Conservation (phyloP, 2,888 invertebrate genomes). For the Hydrotaea diabolus region DNA sequence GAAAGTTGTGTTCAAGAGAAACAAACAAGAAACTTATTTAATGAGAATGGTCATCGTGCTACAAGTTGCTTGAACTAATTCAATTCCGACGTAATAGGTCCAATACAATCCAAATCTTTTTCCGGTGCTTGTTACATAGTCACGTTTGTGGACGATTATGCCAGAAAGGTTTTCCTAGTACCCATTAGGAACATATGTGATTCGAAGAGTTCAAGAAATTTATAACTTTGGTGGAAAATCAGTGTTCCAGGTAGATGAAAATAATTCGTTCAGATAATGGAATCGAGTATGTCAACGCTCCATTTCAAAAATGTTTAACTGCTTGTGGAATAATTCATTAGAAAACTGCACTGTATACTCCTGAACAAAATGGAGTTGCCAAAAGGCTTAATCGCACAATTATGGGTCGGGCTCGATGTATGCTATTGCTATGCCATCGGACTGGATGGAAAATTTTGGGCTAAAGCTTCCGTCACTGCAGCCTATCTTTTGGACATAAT, state of each 20-base stretch:
- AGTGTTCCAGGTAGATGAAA: slow-evolving; percentile 59
- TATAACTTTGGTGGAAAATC: slow-evolving; percentile 65
- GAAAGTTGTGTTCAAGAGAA: slow-evolving; percentile 70
- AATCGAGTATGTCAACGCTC: slow-evolving; percentile 53
- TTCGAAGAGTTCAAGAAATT: slow-evolving; percentile 29
- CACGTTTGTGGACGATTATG: slow-evolving; percentile 76
- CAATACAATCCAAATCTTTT: slow-evolving; percentile 73
- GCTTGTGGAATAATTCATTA: slow-evolving; percentile 49
- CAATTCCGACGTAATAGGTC: slow-evolving; percentile 78
- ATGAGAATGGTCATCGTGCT: slow-evolving; percentile 63
- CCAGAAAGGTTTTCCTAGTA: slow-evolving; percentile 62
- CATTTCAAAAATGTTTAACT: slow-evolving; percentile 5
- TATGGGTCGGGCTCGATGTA: slow-evolving; percentile 48
- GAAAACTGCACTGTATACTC: slow-evolving; percentile 50
- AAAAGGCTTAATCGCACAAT: slow-evolving; percentile 53
- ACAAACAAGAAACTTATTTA: slow-evolving; percentile 67
- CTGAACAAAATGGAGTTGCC: slow-evolving; percentile 54
- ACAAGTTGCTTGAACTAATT: slow-evolving; percentile 72
- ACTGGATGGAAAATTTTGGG: slow-evolving; percentile 53
- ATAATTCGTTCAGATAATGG: slow-evolving; percentile 64
- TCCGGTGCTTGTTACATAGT: slow-evolving; percentile 76
- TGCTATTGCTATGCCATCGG: slow-evolving; percentile 58
- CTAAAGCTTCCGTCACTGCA: slow-evolving; percentile 61
- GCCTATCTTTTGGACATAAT: slow-evolving; percentile 63
- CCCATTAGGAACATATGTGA: slow-evolving; percentile 53